Evolutionary conservation across 1,140 invertebrate genomes (phyloP), one percentile per base, ranked within the genome.

Genomic region (Trissolcus basalis): DNA sequence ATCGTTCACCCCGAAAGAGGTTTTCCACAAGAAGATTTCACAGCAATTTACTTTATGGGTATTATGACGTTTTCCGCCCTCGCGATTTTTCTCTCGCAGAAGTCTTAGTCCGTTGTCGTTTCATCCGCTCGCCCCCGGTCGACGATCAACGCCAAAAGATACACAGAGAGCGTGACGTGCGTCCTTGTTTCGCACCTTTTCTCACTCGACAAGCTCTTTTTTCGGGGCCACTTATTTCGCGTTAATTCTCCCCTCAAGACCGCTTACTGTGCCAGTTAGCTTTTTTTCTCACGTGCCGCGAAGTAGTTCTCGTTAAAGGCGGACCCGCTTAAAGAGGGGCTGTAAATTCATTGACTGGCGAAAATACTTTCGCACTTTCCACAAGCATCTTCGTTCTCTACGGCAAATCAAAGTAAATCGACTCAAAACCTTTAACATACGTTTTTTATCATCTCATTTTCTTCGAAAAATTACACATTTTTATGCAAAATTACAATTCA

Each of bases 331-430:
- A 82, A 84, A 83, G 78, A 82, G 78, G 80, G 84, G 83, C 76
- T 86, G 85, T 86, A 88, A 88, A 88, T 88, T 88, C 86, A 87
- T 87, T 87, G 85, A 87, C 84, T 82, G 85, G 81, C 81, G 83
- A 87, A 87, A 87, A 86, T 84, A 81, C 83, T 79, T 77, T 77
- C 44, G 69, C 47, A 76, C 80, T 79, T 79, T 68, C 67, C 71
- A 54, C 16, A 77, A 77, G 74, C 74, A 54, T 77, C 60, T 78
- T 78, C 48, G 35, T 64, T 64, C 48, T 36, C 43, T 35, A 36
- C 48, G 60, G 55, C 43, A 69, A 80, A 78, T 78, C 79, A 77
- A 74, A 74, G 74, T 80, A 80, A 80, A 80, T 78, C 76, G 69
- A 71, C 79, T 80, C 76, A 65, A 70, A 27, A 27, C 6, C 19